Conservation (phyloP, 53 echinoderm and acorn worm genomes). For the Holothuria leucospilota region DNA sequence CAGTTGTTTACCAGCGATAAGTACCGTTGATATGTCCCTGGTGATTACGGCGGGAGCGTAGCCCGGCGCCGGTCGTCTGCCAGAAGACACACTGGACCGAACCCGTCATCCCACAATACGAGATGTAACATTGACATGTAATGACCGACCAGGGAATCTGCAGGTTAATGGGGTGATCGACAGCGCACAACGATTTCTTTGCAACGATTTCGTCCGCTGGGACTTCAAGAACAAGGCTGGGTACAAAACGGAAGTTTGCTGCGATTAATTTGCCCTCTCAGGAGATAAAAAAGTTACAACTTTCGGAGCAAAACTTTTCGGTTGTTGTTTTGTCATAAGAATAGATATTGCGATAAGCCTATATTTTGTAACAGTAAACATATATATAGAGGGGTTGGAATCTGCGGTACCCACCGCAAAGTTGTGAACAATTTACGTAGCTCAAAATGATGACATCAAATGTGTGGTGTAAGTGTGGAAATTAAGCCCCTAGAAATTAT, state of each 20-base stretch:
- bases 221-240: constrained; percentile 17
- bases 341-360: too few relatives aligned
- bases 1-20: constrained; percentile 55
- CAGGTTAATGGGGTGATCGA: constrained; percentile 41
- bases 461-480: too few relatives aligned
- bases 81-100: constrained; percentile 33
- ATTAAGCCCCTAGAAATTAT: too few relatives aligned
- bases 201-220: constrained; percentile 12
- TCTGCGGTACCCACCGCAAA: too few relatives aligned
- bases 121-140: constrained; percentile 39
- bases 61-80: constrained; percentile 56
- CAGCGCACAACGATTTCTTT: constrained; percentile 26
- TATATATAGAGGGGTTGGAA: too few relatives aligned
- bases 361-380: too few relatives aligned
- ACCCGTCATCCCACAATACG: constrained; percentile 13
- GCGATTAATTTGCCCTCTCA: constrained; percentile 52
- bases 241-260: constrained; percentile 47
- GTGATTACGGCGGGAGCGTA: constrained; percentile 5
- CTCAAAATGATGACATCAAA: too few relatives aligned
- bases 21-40: constrained; percentile 29
- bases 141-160: constrained; percentile 29
- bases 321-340: constrained; percentile 1
- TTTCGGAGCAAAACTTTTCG: constrained; percentile 2
- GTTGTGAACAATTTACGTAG: too few relatives aligned
- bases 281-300: constrained; percentile 52